Conservation (phyloP, 37 sponge, comb jelly and placozoan genomes). For the Geodia barretti region DNA sequence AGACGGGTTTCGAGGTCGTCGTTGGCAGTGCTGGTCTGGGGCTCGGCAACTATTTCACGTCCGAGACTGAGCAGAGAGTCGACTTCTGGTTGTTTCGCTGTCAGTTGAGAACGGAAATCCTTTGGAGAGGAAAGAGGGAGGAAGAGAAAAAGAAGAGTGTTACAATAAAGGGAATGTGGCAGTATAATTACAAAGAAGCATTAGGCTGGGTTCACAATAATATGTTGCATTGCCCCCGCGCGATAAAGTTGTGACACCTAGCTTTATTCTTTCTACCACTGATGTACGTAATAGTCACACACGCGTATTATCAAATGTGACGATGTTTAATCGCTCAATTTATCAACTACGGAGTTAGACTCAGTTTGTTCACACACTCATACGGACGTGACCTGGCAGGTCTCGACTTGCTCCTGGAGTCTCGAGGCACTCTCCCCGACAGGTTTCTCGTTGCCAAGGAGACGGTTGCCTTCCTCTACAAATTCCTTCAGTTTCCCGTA, state of each 20-base stretch:
- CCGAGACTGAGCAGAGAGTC: conserved; percentile 67
- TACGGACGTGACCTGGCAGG: conserved; percentile 71
- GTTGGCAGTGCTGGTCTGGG: conserved; percentile 50
- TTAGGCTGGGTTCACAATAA: too few species aligned
- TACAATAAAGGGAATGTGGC: background rate
- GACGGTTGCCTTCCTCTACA: conserved; percentile 46
- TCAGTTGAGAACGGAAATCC: conserved; percentile 42
- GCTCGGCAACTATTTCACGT: conserved; percentile 51
- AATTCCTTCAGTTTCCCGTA: conserved; percentile 36
- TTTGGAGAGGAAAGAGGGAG: background rate
- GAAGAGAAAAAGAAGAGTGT: background rate
- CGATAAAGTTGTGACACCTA: too few species aligned
- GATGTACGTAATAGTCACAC: too few species aligned
- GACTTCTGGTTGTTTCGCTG: conserved; percentile 41
- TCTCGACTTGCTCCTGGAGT: conserved; percentile 58
- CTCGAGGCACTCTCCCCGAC: conserved; percentile 33
- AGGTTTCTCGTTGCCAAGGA: conserved; percentile 52
- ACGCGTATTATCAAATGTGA: too few species aligned
- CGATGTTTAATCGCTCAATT: too few species aligned
- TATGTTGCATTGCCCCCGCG: too few species aligned
- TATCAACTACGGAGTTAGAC: background rate
- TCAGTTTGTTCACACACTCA: background rate
- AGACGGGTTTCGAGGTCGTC: conserved; percentile 53
- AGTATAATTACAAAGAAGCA: too few species aligned
- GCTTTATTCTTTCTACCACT: too few species aligned